Conservation (phyloP, 2,888 invertebrate genomes). For the Microchrysa polita region DNA sequence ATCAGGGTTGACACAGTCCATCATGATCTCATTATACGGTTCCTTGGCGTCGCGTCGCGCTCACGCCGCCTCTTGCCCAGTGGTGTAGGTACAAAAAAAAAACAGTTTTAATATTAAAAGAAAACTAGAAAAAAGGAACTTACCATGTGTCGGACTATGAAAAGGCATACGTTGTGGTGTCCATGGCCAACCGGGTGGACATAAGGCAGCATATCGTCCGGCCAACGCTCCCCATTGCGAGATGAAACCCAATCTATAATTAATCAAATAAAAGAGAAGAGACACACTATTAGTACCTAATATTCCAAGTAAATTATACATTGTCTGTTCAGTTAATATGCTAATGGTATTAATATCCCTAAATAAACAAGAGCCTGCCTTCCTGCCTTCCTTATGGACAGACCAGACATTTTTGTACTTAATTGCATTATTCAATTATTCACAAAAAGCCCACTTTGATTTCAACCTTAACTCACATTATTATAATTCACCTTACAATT, state of each 20-base stretch:
- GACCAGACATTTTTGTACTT: background rate
- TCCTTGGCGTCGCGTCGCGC: too few relatives aligned
- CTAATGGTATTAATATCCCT: background rate
- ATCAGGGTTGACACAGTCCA: too few relatives aligned
- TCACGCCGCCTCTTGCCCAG: too few relatives aligned
- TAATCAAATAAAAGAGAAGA: conserved; percentile 51
- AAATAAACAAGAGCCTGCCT: conserved; percentile 1
- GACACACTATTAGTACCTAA: background rate
- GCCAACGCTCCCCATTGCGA: conserved; percentile 84
- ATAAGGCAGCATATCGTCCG: conserved; percentile 76
- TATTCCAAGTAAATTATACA: background rate
- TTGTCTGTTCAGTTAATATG: too few relatives aligned
- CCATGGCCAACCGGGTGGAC: conserved; percentile 75
- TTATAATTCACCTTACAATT: too few relatives aligned
- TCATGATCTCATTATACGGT: too few relatives aligned
- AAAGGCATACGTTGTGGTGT: conserved; percentile 65
- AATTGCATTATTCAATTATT: background rate
- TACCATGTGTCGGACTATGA: conserved; percentile 76
- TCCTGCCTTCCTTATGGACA: conserved; percentile 5
- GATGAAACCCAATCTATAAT: conserved; percentile 80
- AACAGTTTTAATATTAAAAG: too few relatives aligned
- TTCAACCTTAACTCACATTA: too few relatives aligned
- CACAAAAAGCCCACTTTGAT: background rate
- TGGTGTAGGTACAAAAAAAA: too few relatives aligned
- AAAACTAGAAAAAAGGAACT: conserved; percentile 54